phyloP scores from a whole-genome alignment of 2,113 vertebrate species.

The Mohoua ochrocephala region DNA sequence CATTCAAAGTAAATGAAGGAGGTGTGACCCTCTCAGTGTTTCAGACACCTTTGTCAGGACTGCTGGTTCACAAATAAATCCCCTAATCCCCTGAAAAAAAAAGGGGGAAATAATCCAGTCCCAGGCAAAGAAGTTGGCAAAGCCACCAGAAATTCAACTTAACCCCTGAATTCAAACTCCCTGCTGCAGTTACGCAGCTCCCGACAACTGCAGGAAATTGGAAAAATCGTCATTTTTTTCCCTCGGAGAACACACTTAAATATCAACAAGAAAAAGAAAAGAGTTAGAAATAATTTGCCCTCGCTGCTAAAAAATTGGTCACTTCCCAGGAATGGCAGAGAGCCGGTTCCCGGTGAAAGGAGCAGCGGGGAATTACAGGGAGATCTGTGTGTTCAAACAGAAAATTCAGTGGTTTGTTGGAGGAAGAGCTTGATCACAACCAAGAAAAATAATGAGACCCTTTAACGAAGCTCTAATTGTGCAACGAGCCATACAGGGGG shows the following conservation, averaged over 20 bases:
- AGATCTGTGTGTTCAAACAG: not conserved
- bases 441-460: not conserved
- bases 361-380: not conserved
- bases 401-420: not conserved
- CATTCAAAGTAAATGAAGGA: not conserved
- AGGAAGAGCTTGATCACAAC: not conserved
- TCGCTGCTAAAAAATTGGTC: not conserved
- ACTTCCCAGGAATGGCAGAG: not conserved
- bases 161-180: not conserved
- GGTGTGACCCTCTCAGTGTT: not conserved
- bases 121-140: not conserved
- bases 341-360: not conserved
- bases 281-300: not conserved
- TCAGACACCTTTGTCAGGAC: not conserved
- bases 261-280: not conserved
- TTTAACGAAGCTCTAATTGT: not conserved
- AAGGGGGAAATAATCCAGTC: not conserved
- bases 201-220: accelerated
- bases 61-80: not conserved
- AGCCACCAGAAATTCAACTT: not conserved
- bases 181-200: accelerated
- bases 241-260: not conserved
- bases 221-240: not conserved
- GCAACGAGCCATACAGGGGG: not conserved
- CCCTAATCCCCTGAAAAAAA: slow-evolving; percentile 14